These are phyloP conservation scores for Hermetia illucens DNA, from an alignment of 1,140 invertebrate genomes.

Conservation along the genomic window DNA sequence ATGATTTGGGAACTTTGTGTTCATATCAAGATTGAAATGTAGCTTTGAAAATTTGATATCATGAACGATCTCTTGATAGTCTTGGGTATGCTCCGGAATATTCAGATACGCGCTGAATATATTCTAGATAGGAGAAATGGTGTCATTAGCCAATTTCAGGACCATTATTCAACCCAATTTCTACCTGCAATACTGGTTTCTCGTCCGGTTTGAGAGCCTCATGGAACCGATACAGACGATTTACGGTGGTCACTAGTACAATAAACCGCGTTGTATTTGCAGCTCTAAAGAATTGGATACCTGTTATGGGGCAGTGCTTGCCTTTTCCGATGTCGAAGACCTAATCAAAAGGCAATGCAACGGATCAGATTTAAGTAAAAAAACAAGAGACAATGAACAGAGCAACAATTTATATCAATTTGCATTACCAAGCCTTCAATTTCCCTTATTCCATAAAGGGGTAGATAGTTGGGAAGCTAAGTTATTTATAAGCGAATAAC, in stretches of 20 bases:
- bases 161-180: neutral
- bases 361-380: slow-evolving; percentile 7
- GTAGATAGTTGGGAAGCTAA: slow-evolving; percentile 60
- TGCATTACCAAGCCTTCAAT: slow-evolving; percentile 52
- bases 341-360: slow-evolving; percentile 29
- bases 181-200: slow-evolving; percentile 28
- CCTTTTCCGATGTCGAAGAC: slow-evolving; percentile 76
- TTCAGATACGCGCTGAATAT: slow-evolving; percentile 72
- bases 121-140: slow-evolving; percentile 44
- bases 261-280: slow-evolving; percentile 54
- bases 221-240: slow-evolving; percentile 73
- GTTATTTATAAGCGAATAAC: neutral
- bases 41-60: slow-evolving; percentile 64
- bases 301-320: slow-evolving; percentile 61
- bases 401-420: slow-evolving; percentile 3
- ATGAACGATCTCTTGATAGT: slow-evolving; percentile 60
- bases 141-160: neutral
- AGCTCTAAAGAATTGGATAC: slow-evolving; percentile 67
- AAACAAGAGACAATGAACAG: slow-evolving; percentile 6
- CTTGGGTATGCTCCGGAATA: slow-evolving; percentile 46
- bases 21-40: slow-evolving; percentile 58
- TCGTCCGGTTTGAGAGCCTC: slow-evolving; percentile 60
- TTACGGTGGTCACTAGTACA: slow-evolving; percentile 71
- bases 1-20: slow-evolving; percentile 49
- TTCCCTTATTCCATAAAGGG: slow-evolving; percentile 53